Conservation (phyloP, 2,113 vertebrate species). For the Melanerpes aurifrons region DNA sequence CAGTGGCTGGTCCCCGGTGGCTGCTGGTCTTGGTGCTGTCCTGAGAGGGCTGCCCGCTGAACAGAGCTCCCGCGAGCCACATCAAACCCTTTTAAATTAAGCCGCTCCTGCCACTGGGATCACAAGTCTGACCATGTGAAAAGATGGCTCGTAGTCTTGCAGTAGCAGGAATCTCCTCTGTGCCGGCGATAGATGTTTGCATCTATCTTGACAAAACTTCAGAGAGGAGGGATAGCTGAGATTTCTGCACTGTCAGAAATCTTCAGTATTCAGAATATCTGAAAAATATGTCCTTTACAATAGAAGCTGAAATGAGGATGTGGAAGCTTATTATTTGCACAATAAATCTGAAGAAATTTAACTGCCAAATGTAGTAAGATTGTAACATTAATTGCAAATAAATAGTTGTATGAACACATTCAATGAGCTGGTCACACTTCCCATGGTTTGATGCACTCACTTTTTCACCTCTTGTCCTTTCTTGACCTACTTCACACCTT, state of each 20-base stretch:
- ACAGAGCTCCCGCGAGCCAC: too few relatives aligned
- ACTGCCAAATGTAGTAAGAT: neutral
- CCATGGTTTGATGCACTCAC: neutral
- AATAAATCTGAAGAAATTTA: neutral
- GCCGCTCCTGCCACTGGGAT: too few relatives aligned
- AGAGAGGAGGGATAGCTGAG: neutral
- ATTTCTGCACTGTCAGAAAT: neutral
- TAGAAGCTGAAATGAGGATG: neutral
- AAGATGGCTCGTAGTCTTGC: too few relatives aligned
- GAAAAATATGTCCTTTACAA: neutral
- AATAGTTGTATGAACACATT: neutral
- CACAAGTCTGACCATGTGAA: too few relatives aligned
- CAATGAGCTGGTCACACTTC: neutral
- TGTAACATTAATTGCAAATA: neutral
- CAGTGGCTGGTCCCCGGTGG: too few relatives aligned
- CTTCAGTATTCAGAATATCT: neutral
- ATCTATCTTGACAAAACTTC: neutral
- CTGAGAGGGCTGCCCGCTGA: too few relatives aligned
- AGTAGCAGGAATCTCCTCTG: too few relatives aligned
- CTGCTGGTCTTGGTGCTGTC: too few relatives aligned
- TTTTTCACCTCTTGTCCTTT: accelerated
- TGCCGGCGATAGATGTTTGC: too few relatives aligned
- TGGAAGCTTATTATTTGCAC: neutral
- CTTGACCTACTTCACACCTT: neutral
- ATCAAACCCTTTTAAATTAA: too few relatives aligned